Base-by-base conservation (phyloP, 2,113 vertebrate species). In the Tupaia chinensis region DNA sequence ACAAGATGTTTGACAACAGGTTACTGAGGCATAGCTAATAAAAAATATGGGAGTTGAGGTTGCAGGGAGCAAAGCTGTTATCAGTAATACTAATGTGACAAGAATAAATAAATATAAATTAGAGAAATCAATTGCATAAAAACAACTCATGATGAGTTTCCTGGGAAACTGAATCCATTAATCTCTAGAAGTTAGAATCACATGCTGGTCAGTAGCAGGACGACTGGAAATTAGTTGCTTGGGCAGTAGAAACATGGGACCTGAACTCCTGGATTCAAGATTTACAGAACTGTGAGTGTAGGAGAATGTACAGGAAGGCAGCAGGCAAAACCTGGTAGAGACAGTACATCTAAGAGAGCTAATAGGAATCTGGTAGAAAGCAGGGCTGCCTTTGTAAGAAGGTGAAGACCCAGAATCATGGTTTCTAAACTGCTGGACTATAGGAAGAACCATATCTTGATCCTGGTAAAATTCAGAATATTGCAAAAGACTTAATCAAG, bases 1-100 rank as follows among this genome's bases (percentile, higher is more conserved):
- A 77, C 80, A 89, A 96, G 92, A 91, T 96, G 76, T 93, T 89
- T 97, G 87, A 87, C 79, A 93, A 54, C 10, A 27, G 78, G 53
- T n/a, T 94, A 73, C 82, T 60, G 82, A 94, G 17, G 93, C 78
- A 66, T 91, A 78, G 89, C 83, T 96, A 91, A 96, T 95, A 80
- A 60, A 72, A 87, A 94, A 89, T 74, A 74, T 66, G 16, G n/a
- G 7, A 74, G 61, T 70, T 89, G 68, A 91, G 12, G 34, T 84
- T 73, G 63, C 25, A 29, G 8, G 27, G 66, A 68, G 63, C 44
- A 93, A 88, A 93, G 54, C 93, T 94, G 82, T 91, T 93, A 74
- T 93, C 78, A 89, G 9, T 74, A 93, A 93, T 93, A 94, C 16
- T 82, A 79, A 82, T 63, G 78, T 90, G 86, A 86, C 44, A 69